Evolutionary conservation across 1,140 invertebrate species (phyloP), one percentile per base, ranked within the genome.

Genomic region (Papilio polyxenes): DNA sequence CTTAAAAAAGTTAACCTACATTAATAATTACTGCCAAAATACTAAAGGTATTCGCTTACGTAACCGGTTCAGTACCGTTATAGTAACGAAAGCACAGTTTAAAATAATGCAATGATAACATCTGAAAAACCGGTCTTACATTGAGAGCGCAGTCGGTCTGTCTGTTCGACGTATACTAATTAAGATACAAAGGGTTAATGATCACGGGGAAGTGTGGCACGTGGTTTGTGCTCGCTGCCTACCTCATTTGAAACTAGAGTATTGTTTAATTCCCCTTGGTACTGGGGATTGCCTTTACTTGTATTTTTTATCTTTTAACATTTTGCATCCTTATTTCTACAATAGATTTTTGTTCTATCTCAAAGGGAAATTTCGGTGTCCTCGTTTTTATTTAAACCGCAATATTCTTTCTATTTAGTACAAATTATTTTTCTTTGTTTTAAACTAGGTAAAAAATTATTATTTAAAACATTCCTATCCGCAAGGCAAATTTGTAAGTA

Each of bases 91-190:
- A 53, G 20, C 44, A 23, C 44, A 49, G 75, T 77, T 77, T 77
- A 77, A 77, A 77, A 77, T 77, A 53, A 77, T 77, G 75, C 75
- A 77, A 51, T 20, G 49, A 77, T 77, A 77, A 53, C 75, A 77
- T 77, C 75, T 51, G 20, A 31, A 72, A 48, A 53, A 53, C 75
- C 48, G 75, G 75, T 77, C 48, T 31, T 23, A 49, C 75, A 77
- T 77, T 48, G n/a, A 49, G 75, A 77, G 20, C 44, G 20, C 48
- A 23, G 20, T 51, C 75, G 9, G n/a, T 48, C 23, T 53, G 75
- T 77, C 44, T 53, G 75, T 49, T 77, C 75, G 49, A 51, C 10
- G 56, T 77, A 53, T 53, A 23, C 75, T 76, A 76, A 76, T 48
- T 48, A 51, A 49, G 75, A 51, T 53, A 77, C 75, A 77, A 77